Evolutionary conservation across 2,888 invertebrate genomes (phyloP), one percentile per base, ranked within the genome.

Genomic region (Lasioglossum malachurum): DNA sequence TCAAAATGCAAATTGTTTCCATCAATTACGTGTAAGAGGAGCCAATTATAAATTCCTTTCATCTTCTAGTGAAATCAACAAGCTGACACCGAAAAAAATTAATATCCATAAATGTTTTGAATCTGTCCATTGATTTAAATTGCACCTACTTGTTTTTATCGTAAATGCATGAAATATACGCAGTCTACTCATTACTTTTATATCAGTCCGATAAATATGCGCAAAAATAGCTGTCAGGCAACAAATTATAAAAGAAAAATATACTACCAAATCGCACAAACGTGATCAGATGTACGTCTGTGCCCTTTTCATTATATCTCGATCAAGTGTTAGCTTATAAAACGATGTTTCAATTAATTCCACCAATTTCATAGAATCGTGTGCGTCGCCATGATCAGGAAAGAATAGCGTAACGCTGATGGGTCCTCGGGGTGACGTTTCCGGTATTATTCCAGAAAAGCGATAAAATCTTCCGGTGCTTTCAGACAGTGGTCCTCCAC

Each of bases 401-500:
- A 35, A 67, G 67, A 8, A 38, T 35, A 1, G 1, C 57, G 12
- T n/a, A 67, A n/a, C 38, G 38, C 23, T n/a, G 14, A 14, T 38
- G 10, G n/a, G 1, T 38, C 69, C 69, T 35, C 69, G 38, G 23
- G 12, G 38, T 14, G 38, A 4, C 23, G 41, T 71, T 71, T 23
- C 69, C n/a, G 35, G 38, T 71, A 38, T 71, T 71, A 71, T 41
- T 41, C 69, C 69, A 4, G 69, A 41, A 12, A 41, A 41, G 38
- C 69, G 69, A 41, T 71, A 71, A 71, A 71, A 41, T 71, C 69
- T 71, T 71, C 14, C 49, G 64, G 23, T 46, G 82, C 73, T 74
- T 67, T 72, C 57, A 57, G 78, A 53, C 67, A 69, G 60, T 69
- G 46, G 74, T 81, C 75, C 80, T 84, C 78, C 69, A 19, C 67